Conservation (phyloP, 2,797 vertebrate genomes). For the Eremophila alpestris region DNA sequence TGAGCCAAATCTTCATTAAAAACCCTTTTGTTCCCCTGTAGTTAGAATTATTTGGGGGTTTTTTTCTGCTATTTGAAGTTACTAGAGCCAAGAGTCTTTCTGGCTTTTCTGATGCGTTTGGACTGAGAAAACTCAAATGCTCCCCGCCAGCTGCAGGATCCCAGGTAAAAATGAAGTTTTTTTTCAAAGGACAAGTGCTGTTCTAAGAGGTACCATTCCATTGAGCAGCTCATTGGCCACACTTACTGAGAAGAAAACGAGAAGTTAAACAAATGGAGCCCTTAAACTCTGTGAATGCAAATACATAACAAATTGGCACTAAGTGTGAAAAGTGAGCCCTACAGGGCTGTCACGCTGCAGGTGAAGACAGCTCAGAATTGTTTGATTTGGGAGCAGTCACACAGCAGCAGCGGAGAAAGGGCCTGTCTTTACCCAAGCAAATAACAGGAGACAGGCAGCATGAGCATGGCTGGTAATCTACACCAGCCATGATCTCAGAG, state of each 20-base stretch:
- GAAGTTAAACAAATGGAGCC: neutral
- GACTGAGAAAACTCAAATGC: neutral
- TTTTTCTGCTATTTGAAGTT: neutral
- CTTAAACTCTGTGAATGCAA: neutral
- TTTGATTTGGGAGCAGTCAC: neutral
- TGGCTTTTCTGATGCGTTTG: neutral
- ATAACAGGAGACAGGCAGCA: neutral
- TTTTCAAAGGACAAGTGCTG: neutral
- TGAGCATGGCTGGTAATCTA: neutral
- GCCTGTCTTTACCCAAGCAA: neutral
- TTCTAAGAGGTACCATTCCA: neutral
- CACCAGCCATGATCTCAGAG: neutral
- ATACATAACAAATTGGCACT: neutral
- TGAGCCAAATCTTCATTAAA: neutral
- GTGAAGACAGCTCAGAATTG: neutral
- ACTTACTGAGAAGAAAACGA: neutral
- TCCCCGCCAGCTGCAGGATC: neutral
- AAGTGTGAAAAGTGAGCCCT: neutral
- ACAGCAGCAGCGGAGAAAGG: too few species aligned
- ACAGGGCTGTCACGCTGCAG: rapidly evolving
- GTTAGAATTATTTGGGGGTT: neutral
- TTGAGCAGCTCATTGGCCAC: neutral
- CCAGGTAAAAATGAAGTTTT: neutral
- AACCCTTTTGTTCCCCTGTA: rapidly evolving
- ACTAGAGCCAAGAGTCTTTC: neutral